A percentile compares a stretch with the other conserved stretches of the same genome.
Evolutionary conservation across 2,797 vertebrate genomes (phyloP).

Genomic region (Carcharodon carcharias): DNA sequence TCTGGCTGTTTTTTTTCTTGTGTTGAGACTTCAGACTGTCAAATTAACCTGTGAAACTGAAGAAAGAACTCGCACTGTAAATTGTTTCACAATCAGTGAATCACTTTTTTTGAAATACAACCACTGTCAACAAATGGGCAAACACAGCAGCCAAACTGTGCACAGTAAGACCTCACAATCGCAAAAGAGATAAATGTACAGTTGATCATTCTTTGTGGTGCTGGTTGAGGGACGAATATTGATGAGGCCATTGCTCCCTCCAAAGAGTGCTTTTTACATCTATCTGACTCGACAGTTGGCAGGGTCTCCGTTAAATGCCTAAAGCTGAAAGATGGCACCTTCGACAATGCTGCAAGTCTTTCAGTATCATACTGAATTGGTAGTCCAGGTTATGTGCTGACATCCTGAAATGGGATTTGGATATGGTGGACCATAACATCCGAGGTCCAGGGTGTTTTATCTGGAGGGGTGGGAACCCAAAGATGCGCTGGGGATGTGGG

Average conservation of each 20-base stretch:
- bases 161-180: not conserved
- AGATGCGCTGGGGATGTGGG: no score
- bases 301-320: not conserved
- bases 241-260: not conserved
- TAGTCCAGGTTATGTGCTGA: not conserved
- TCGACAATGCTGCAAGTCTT: not conserved
- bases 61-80: not conserved
- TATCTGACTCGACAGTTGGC: not conserved
- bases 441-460: no score
- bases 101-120: not conserved
- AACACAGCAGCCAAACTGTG: not conserved
- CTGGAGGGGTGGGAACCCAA: no score
- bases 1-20: no score
- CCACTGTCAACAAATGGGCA: not conserved
- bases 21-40: not conserved
- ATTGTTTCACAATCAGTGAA: not conserved
- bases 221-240: not conserved
- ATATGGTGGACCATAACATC: not conserved
- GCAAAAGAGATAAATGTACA: not conserved
- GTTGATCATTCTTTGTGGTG: not conserved
- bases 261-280: not conserved
- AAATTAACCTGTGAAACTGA: not conserved
- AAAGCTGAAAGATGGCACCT: not conserved
- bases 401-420: not conserved
- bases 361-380: not conserved